These are phyloP conservation scores for Sepiola atlantica DNA, from an alignment of 2,888 invertebrate species.

Conservation along the genomic window DNA sequence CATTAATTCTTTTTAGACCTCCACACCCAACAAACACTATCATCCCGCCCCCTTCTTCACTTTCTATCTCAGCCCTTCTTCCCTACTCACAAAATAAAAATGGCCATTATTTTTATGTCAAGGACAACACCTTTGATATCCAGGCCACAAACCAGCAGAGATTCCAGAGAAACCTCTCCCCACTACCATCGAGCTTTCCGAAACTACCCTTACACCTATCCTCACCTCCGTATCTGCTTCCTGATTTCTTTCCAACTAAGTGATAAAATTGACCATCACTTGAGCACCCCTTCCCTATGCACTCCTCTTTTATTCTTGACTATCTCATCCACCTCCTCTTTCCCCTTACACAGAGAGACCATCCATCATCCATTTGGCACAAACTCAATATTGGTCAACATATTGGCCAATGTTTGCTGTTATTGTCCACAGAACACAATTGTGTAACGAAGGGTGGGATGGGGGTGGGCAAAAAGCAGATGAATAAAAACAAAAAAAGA, in stretches of 20 bases:
- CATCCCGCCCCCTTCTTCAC: neutral
- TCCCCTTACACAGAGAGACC: neutral
- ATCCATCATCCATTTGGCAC: neutral
- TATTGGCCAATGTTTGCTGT: conserved; percentile 32
- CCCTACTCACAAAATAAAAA: neutral
- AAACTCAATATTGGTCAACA: conserved; percentile 11
- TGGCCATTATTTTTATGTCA: neutral
- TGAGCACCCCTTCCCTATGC: neutral
- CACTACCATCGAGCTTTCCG: neutral
- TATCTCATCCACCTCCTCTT: neutral
- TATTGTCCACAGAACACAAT: conserved; percentile 32
- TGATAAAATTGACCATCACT: conserved; percentile 32
- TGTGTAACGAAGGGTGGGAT: neutral
- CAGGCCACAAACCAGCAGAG: neutral
- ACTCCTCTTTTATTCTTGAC: neutral
- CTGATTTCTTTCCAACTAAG: conserved; percentile 1
- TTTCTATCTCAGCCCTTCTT: too few relatives aligned
- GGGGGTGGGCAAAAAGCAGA: neutral
- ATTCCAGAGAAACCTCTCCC: neutral
- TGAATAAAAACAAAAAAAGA: neutral
- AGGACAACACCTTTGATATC: neutral
- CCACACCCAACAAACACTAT: neutral
- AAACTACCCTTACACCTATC: neutral
- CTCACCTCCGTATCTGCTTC: neutral
- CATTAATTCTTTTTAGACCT: neutral